A percentile compares a stretch with the other conserved stretches of the same genome.
These are phyloP conservation scores for Narcine bancroftii DNA, from an alignment of 2,113 vertebrate genomes.

Conservation along the genomic window DNA sequence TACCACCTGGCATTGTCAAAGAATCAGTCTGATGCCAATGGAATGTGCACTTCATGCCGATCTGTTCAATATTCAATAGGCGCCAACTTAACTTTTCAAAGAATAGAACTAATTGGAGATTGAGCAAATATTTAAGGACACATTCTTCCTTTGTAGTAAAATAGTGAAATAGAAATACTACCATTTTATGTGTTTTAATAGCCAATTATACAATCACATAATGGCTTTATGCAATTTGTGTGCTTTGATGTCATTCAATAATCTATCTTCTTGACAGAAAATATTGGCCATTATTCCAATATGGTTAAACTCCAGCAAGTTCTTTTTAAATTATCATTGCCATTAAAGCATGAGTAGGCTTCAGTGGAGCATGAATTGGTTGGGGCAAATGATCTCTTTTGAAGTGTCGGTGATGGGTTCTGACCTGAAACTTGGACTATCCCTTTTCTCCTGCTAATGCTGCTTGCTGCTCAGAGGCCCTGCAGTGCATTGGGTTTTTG, in stretches of 20 bases:
- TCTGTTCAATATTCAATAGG: not conserved
- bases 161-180: not conserved
- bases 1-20: not conserved
- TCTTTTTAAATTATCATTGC: not conserved
- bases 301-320: not conserved
- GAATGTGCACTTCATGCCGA: not conserved
- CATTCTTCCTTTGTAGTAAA: not conserved
- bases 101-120: not conserved
- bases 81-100: not conserved
- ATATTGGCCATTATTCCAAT: not conserved
- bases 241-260: not conserved
- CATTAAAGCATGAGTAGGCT: no score
- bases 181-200: not conserved
- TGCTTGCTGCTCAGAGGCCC: no score
- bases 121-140: not conserved
- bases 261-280: not conserved
- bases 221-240: not conserved
- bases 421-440: no score
- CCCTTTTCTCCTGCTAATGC: no score
- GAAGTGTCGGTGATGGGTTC: no score
- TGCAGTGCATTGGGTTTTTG: no score
- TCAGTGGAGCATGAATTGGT: no score
- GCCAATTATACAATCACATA: not conserved
- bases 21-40: not conserved
- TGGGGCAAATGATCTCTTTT: no score